Base-by-base conservation (phyloP, 2,797 vertebrate species). In the Lates japonicus region DNA sequence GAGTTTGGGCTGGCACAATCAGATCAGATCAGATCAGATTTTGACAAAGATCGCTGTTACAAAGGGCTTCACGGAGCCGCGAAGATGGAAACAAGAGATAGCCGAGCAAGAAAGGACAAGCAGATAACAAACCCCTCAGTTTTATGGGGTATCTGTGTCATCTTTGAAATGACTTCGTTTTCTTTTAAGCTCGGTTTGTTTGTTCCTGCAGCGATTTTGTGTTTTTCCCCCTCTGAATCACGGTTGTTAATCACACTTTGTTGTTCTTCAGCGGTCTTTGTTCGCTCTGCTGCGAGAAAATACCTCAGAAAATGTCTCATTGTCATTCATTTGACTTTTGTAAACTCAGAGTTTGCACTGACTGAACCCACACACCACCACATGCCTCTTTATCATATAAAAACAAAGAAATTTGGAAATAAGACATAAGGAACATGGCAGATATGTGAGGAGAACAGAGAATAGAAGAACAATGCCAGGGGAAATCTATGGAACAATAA, bases 61-160 rank as follows among this genome's bases (percentile, higher is more conserved):
- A 58, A 29, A 72, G 54, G 17, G 31, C 12, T 70, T 60, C 46
- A 25, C 52, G 67, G 55, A 66, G 44, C 8, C 48, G 48, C 46
- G 64, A n/a, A 70, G 42, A 76, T 22, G n/a, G 62, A 63, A 64
- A 82, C 49, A 72, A 11, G 41, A 75, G 81, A 75, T 58, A 44
- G 33, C 1, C 9, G n/a, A 82, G 44, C 33, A 76, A 71, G 69
- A 78, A 54, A 52, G 14, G 52, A 78, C 20, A 10, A 64, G 74
- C 44, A 46, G 55, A 73, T 67, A n/a, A 69, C 12, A 65, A 46
- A 39, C 1, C 41, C 19, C 55, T 44, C 20, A 6, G 52, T 35
- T 74, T 68, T 39, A 54, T 59, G 55, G 14, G 35, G 33, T n/a
- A 82, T 80, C 13, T 41, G 55, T 67, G 62, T 81, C 64, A 59